phyloP scores from a whole-genome alignment of 2,113 vertebrate genomes.

The Motacilla tschutschensis region DNA sequence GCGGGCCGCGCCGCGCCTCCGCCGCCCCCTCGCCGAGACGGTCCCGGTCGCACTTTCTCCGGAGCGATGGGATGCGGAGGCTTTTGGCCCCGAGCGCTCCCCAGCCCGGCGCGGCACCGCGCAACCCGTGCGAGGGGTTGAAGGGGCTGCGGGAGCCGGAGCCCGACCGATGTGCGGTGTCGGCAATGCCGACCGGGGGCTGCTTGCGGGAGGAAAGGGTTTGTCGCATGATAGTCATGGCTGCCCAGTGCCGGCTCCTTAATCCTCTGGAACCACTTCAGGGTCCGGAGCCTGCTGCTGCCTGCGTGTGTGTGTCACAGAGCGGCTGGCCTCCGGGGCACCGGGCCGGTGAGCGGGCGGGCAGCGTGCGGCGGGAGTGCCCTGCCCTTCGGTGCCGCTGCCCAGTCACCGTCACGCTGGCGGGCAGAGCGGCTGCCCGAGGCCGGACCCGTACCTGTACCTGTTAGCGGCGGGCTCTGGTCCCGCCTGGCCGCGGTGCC shows the following conservation, averaged over 20 bases:
- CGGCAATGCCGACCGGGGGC: not conserved
- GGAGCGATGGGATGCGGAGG: not conserved
- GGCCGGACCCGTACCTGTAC: not conserved
- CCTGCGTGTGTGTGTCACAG: not conserved
- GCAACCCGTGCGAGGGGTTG: not conserved
- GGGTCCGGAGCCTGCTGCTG: slow-evolving; percentile 3
- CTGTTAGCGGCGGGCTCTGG: not conserved
- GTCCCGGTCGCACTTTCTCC: not conserved
- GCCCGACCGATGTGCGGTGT: not conserved
- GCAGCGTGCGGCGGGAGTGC: not conserved
- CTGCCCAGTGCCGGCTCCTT: slow-evolving; percentile 21
- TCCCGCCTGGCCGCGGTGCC: not conserved
- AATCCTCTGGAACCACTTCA: not conserved
- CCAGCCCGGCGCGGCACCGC: not conserved
- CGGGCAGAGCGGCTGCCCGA: not conserved
- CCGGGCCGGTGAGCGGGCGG: not conserved
- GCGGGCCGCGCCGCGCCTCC: not conserved
- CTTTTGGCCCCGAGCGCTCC: not conserved
- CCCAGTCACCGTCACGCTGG: not conserved
- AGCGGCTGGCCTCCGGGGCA: not conserved
- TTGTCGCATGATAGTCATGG: slow-evolving; percentile 42
- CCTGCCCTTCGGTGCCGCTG: not conserved
- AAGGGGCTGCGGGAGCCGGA: not conserved
- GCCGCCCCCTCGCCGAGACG: not conserved
- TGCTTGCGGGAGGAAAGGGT: not conserved